Conservation (phyloP, 2,888 invertebrate genomes). For the Heteromurus nitidus region DNA sequence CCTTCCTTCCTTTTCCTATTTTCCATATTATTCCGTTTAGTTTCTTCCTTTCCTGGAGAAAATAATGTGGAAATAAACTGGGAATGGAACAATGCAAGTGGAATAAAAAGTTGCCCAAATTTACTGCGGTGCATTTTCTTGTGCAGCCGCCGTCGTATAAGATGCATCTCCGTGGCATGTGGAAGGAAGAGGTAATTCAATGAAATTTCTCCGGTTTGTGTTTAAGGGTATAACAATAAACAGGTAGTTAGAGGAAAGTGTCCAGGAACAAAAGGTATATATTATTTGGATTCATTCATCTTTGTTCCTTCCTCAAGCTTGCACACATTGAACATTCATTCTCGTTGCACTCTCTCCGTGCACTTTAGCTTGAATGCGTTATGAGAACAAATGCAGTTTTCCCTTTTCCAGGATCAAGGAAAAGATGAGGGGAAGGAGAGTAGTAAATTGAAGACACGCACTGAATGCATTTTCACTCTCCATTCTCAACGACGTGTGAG, state of each 20-base stretch:
- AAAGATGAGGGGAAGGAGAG: neutral
- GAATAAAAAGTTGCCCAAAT: neutral
- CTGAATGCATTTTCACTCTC: constrained; percentile 23
- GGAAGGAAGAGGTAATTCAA: constrained; percentile 29
- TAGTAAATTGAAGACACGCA: neutral
- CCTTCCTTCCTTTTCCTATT: constrained; percentile 6
- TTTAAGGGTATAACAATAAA: constrained; percentile 29
- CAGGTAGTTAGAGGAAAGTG: constrained; percentile 16
- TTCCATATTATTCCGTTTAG: neutral
- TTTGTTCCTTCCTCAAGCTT: constrained; percentile 7
- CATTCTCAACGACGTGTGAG: neutral
- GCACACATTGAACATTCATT: neutral
- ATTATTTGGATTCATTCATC: constrained; percentile 3
- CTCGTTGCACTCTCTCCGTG: neutral
- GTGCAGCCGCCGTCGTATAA: no score
- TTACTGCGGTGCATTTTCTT: neutral
- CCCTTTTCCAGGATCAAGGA: constrained; percentile 8
- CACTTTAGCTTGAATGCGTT: neutral
- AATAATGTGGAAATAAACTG: neutral
- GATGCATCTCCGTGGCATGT: neutral
- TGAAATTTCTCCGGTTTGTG: constrained; percentile 16
- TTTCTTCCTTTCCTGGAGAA: constrained; percentile 8
- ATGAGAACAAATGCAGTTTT: constrained; percentile 1
- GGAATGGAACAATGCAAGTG: neutral
- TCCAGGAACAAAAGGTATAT: neutral